Conservation (phyloP, 2,113 vertebrate genomes). For the Clupea harengus region DNA sequence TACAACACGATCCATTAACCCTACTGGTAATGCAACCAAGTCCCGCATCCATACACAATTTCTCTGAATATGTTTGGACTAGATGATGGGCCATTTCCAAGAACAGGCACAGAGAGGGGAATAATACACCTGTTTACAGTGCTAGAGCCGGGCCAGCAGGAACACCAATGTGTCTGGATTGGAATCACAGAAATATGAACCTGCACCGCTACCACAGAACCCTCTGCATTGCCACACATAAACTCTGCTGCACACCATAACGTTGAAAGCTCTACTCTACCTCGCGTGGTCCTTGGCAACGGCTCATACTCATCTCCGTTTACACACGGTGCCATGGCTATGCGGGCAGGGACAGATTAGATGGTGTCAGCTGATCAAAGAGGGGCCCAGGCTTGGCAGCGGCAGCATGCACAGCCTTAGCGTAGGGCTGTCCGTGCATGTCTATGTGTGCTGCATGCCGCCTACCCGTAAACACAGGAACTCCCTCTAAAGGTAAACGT, state of each 20-base stretch:
- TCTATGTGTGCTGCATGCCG: background rate
- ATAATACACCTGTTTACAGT: background rate
- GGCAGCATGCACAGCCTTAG: background rate
- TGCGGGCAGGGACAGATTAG: background rate
- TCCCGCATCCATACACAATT: background rate
- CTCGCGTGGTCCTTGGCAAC: background rate
- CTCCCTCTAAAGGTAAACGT: background rate
- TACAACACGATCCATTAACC: background rate
- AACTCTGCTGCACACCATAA: background rate
- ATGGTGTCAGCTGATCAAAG: conserved; percentile 22
- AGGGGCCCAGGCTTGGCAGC: background rate
- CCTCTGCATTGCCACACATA: background rate
- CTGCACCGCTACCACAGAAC: background rate
- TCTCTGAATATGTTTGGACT: background rate
- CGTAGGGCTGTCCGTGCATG: background rate
- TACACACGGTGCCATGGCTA: background rate
- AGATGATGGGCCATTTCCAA: background rate
- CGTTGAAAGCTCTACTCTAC: background rate
- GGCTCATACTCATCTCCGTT: background rate
- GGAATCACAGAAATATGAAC: background rate
- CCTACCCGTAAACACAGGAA: background rate
- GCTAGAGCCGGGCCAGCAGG: background rate
- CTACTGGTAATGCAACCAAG: background rate
- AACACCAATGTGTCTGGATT: background rate
- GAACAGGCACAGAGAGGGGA: background rate